A percentile compares a stretch with the other conserved stretches of the same genome.
Conservation (phyloP, 2,113 vertebrate species). For the Illadopsis cleaveri region DNA sequence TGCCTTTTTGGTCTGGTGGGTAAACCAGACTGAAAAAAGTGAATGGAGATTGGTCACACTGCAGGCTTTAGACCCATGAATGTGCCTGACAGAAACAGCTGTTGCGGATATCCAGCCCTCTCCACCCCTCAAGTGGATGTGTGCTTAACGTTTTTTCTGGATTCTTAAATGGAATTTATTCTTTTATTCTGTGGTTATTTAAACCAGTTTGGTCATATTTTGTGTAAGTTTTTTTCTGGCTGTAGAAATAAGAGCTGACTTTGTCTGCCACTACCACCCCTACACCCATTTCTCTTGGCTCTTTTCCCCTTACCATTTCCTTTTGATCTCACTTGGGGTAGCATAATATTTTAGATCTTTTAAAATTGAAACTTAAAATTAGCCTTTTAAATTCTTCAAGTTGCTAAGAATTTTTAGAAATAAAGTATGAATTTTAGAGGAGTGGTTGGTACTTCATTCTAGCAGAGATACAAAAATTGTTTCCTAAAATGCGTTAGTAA, state of each 20-base stretch:
- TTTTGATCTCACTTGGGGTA: neutral
- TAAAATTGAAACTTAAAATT: neutral
- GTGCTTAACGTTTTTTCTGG: neutral
- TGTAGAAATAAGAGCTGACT: neutral
- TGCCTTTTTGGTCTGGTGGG: neutral
- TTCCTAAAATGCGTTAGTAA: neutral
- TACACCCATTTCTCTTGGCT: neutral
- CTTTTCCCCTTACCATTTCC: neutral
- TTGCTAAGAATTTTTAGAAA: neutral
- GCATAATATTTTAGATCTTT: neutral
- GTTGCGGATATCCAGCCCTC: neutral
- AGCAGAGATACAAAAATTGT: neutral
- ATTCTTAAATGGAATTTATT: neutral
- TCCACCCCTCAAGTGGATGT: rapidly evolving
- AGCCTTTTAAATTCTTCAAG: neutral
- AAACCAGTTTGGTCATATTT: neutral
- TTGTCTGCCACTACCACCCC: neutral
- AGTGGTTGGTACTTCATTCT: neutral
- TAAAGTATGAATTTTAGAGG: neutral
- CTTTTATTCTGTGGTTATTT: neutral
- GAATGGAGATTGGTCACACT: neutral
- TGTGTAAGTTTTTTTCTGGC: neutral
- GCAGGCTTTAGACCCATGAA: neutral
- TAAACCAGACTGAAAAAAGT: neutral
- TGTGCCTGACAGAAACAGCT: neutral